Conservation (phyloP, 2,113 vertebrate species). For the Synodontis membranacea region DNA sequence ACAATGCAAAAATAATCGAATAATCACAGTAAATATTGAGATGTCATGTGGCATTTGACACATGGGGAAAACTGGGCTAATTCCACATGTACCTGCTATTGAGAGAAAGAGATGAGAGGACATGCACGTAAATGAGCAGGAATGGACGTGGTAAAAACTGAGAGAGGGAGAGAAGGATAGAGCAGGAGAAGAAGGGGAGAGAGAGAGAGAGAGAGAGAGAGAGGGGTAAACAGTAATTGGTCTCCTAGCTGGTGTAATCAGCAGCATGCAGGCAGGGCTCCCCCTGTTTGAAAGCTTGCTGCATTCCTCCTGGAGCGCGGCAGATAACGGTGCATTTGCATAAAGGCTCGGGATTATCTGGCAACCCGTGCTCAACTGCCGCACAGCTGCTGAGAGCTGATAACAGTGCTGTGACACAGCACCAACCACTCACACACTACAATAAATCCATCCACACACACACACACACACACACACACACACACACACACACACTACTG, state of each 20-base stretch:
- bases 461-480: constrained; percentile 42
- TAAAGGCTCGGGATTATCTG: constrained; percentile 73
- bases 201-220: constrained; percentile 13
- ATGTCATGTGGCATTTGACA: constrained; percentile 25
- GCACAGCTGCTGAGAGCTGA: constrained; percentile 66
- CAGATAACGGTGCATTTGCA: constrained; percentile 71
- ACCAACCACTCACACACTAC: constrained; percentile 57
- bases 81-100: constrained; percentile 27
- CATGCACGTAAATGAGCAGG: not conserved
- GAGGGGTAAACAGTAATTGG: constrained; percentile 53
- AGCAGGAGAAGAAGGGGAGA: not conserved
- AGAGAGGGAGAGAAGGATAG: not conserved
- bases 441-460: constrained; percentile 44
- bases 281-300: constrained; percentile 62
- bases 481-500: constrained; percentile 25
- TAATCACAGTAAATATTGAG: constrained; percentile 25
- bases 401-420: constrained; percentile 67
- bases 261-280: constrained; percentile 66
- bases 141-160: not conserved
- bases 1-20: constrained; percentile 32
- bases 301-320: constrained; percentile 63
- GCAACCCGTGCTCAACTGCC: constrained; percentile 66
- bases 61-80: constrained; percentile 3
- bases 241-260: constrained; percentile 64
- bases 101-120: constrained; percentile 20